Conservation (phyloP, 1,140 invertebrate species). For the Papilio machaon region DNA sequence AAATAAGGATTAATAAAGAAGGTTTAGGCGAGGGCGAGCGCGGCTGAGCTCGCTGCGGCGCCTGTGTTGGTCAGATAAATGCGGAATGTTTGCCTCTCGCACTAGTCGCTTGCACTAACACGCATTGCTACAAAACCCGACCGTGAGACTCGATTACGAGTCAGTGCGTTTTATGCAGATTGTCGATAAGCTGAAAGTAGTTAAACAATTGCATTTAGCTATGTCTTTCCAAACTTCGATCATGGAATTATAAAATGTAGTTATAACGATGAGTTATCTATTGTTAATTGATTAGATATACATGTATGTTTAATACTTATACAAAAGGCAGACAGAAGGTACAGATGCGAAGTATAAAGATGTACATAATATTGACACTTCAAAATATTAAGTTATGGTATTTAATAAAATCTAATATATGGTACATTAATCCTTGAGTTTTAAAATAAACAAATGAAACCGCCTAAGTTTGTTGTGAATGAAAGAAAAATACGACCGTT, state of each 20-base stretch:
- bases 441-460: neutral
- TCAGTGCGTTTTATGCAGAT: neutral
- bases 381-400: neutral
- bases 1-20: conserved; percentile 58
- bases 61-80: conserved; percentile 27
- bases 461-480: neutral
- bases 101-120: neutral
- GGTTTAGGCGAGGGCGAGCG: conserved; percentile 45
- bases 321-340: neutral
- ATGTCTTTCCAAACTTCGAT: neutral
- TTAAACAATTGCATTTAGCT: neutral
- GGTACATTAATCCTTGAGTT: neutral
- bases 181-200: neutral
- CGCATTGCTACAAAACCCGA: neutral
- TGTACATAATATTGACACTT: neutral
- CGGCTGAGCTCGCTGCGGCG: conserved; percentile 41
- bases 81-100: conserved; percentile 20
- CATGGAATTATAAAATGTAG: neutral
- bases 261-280: too few relatives aligned
- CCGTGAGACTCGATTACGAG: neutral
- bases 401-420: neutral
- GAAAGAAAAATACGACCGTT: conserved; percentile 10
- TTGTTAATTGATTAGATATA: neutral
- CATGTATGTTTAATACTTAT: neutral
- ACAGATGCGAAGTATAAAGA: neutral